Conservation (phyloP, 1,140 invertebrate species). For the Bombus waltoni region DNA sequence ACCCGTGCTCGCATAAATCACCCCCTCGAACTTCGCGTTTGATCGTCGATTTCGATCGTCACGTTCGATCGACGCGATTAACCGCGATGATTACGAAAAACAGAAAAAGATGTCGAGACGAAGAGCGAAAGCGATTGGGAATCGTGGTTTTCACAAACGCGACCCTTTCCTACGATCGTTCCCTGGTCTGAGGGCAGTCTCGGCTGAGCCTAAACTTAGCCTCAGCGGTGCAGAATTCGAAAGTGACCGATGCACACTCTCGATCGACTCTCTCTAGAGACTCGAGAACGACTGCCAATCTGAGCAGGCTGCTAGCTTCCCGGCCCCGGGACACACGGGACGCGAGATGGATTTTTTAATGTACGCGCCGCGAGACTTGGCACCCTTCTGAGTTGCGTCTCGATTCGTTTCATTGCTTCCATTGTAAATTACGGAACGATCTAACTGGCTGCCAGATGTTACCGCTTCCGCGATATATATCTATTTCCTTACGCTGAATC, state of each 20-base stretch:
- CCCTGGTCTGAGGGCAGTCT: conserved; percentile 12
- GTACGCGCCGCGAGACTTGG: conserved; percentile 50
- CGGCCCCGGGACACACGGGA: conserved; percentile 28
- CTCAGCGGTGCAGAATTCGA: conserved; percentile 62
- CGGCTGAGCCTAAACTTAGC: conserved; percentile 62
- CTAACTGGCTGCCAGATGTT: conserved; percentile 48
- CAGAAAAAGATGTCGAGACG: background rate
- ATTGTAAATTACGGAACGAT: background rate
- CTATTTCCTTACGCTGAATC: background rate
- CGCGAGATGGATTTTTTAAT: conserved; percentile 50
- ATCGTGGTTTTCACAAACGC: conserved; percentile 12
- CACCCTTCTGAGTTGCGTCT: conserved; percentile 16
- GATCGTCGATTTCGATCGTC: background rate
- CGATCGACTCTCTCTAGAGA: conserved; percentile 57
- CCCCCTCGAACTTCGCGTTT: background rate
- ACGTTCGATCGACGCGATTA: background rate
- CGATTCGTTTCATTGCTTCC: conserved; percentile 19
- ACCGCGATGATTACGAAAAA: background rate
- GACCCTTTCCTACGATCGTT: conserved; percentile 22
- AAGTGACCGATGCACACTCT: conserved; percentile 48
- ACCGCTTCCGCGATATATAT: conserved; percentile 58
- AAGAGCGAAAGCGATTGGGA: background rate
- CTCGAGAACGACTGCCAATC: conserved; percentile 62
- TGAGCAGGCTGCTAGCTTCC: conserved; percentile 25
- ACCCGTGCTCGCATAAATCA: background rate